These are phyloP conservation scores for Capricornis sumatraensis DNA, from an alignment of 2,113 vertebrate species.

Conservation along the genomic window DNA sequence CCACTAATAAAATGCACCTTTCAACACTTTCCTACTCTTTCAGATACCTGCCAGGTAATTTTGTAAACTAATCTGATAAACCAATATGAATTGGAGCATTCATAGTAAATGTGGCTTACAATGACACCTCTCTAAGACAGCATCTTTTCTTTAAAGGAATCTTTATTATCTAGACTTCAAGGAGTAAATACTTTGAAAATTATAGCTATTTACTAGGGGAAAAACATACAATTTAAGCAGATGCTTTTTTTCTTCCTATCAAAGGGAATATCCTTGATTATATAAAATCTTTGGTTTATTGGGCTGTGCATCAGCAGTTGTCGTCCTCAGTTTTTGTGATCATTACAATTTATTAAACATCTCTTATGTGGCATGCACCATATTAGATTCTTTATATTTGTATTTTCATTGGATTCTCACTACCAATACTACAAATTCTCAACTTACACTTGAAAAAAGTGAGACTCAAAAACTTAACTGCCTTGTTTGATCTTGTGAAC, in stretches of 20 bases:
- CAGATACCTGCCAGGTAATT: background rate
- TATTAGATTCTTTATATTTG: background rate
- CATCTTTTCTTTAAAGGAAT: constrained; percentile 28
- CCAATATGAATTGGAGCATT: background rate
- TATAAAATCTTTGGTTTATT: background rate
- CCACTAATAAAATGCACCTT: background rate
- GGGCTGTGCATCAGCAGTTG: background rate
- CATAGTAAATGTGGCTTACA: background rate
- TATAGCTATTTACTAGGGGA: constrained; percentile 6
- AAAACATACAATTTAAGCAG: background rate
- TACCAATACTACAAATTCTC: background rate
- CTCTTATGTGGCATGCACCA: background rate
- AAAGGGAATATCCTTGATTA: constrained; percentile 6
- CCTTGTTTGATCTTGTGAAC: background rate
- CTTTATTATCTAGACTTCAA: background rate
- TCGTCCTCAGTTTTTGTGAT: background rate
- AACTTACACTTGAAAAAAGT: background rate
- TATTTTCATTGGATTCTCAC: background rate
- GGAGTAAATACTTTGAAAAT: constrained; percentile 17
- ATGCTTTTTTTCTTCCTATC: background rate
- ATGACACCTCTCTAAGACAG: background rate
- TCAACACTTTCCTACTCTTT: background rate
- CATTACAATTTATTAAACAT: background rate
- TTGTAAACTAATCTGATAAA: constrained; percentile 35
- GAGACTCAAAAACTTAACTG: background rate